Percentiles rank a stretch among this genome's conserved stretches.
These are phyloP conservation scores for Rhincodon typus DNA, from an alignment of 2,797 vertebrate species.

Conservation along the genomic window DNA sequence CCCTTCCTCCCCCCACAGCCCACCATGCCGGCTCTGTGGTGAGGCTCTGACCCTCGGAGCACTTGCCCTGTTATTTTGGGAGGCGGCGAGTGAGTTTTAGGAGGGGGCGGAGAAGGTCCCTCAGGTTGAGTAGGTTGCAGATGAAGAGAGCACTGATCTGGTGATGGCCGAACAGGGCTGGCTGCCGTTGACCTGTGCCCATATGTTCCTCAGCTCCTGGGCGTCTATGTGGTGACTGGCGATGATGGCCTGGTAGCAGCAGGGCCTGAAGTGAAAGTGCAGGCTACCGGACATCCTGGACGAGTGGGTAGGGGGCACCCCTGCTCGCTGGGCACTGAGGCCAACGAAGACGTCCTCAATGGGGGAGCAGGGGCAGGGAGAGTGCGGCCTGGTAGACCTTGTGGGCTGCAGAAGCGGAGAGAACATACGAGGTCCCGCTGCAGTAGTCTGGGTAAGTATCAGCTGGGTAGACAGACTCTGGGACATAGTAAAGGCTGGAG, in stretches of 20 bases:
- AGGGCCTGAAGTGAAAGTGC: constrained; percentile 60
- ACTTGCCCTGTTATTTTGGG: no score
- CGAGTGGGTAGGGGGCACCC: constrained; percentile 65
- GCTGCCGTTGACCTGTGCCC: constrained; percentile 52
- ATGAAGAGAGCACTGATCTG: constrained; percentile 57
- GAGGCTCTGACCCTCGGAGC: no score
- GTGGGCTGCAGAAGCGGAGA: constrained; percentile 64
- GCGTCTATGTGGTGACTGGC: constrained; percentile 66
- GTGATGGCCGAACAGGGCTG: constrained; percentile 65
- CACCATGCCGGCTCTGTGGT: no score
- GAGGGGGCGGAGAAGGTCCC: no score
- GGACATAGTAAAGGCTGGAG: constrained; percentile 60
- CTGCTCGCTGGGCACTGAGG: constrained; percentile 62
- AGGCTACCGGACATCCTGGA: constrained; percentile 70
- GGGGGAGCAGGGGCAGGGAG: constrained; percentile 52
- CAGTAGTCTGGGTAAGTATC: constrained; percentile 76
- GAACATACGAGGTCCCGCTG: constrained; percentile 74
- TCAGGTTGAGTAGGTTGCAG: constrained; percentile 53
- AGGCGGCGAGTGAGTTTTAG: no score
- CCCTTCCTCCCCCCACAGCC: no score
- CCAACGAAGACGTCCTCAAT: constrained; percentile 80
- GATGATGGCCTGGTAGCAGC: constrained; percentile 76
- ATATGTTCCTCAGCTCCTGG: constrained; percentile 64
- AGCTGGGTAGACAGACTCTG: constrained; percentile 54
- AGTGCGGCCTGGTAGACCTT: constrained; percentile 58